A percentile compares a stretch with the other conserved stretches of the same genome.
phyloP scores from a whole-genome alignment of 2,113 vertebrate species.

The Onychorhynchus coronatus region DNA sequence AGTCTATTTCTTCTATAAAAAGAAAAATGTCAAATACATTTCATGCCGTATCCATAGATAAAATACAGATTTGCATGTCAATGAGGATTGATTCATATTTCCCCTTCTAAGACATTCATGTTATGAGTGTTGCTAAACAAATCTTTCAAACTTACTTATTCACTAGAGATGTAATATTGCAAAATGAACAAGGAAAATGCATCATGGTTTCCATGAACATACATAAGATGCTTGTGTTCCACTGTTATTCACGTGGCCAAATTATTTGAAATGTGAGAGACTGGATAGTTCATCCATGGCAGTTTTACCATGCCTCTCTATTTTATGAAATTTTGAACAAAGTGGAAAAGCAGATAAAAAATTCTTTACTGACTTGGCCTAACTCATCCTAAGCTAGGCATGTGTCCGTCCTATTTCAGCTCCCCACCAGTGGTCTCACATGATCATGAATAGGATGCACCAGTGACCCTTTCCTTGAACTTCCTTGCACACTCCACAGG shows the following conservation, averaged over 20 bases:
- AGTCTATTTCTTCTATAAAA: not conserved
- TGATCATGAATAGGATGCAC: not conserved
- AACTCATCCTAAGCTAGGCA: not conserved
- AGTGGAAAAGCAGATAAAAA: not conserved
- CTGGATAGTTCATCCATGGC: not conserved
- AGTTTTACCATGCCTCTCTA: not conserved
- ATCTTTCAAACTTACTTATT: not conserved
- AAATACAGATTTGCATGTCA: constrained; percentile 5
- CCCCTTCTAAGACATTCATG: not conserved
- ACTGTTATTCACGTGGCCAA: not conserved
- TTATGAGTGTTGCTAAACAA: not conserved
- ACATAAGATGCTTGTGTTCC: not conserved
- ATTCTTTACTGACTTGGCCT: not conserved
- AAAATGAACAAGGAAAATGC: not conserved
- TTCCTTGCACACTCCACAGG: not conserved
- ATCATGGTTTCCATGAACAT: not conserved
- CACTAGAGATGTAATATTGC: not conserved
- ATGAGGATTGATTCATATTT: not conserved
- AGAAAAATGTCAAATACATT: constrained; percentile 3
- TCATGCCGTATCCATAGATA: not conserved
- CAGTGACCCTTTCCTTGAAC: not conserved
- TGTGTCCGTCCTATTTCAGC: not conserved
- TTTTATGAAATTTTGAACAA: not conserved
- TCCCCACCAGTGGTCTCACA: not conserved
- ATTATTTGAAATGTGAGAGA: not conserved